phyloP scores from a whole-genome alignment of 2,113 vertebrate species.

The Lamprotornis superbus region DNA sequence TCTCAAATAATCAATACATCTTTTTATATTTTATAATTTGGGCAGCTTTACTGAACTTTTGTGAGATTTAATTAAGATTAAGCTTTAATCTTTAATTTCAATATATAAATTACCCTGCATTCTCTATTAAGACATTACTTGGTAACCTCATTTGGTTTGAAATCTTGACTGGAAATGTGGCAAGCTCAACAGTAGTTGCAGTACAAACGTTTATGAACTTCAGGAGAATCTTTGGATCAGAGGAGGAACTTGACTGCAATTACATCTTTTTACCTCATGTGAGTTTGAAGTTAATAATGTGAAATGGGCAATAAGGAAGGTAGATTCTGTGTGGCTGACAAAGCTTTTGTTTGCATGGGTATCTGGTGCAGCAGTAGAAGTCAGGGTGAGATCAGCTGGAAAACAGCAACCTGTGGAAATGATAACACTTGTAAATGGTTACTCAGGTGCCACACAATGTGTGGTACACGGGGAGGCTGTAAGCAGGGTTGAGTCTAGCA shows the following conservation, averaged over 20 bases:
- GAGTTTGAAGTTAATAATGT: neutral
- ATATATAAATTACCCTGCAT: constrained; percentile 56
- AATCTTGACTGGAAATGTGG: constrained; percentile 23
- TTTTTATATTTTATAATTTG: constrained; percentile 67
- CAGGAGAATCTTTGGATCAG: constrained; percentile 6
- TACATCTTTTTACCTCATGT: neutral
- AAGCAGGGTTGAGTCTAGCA: neutral
- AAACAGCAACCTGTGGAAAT: constrained; percentile 18
- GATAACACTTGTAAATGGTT: neutral
- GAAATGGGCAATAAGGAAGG: neutral
- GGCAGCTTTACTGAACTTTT: constrained; percentile 60
- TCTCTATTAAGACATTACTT: constrained; percentile 62
- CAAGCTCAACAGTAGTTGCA: constrained; percentile 11
- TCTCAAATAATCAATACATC: constrained; percentile 73
- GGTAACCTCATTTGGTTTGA: constrained; percentile 50
- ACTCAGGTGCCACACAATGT: neutral
- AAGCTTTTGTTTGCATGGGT: neutral
- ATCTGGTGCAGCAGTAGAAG: constrained; percentile 6
- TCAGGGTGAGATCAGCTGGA: constrained; percentile 28
- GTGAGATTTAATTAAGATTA: constrained; percentile 78
- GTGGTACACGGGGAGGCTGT: accelerated
- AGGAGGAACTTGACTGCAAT: neutral
- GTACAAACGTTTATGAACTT: constrained; percentile 37
- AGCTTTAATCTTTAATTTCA: constrained; percentile 66
- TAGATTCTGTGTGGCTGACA: neutral